A percentile compares a stretch with the other conserved stretches of the same genome.
Evolutionary conservation across 2,888 invertebrate species (phyloP).

Genomic region (Drosophila tripunctata): DNA sequence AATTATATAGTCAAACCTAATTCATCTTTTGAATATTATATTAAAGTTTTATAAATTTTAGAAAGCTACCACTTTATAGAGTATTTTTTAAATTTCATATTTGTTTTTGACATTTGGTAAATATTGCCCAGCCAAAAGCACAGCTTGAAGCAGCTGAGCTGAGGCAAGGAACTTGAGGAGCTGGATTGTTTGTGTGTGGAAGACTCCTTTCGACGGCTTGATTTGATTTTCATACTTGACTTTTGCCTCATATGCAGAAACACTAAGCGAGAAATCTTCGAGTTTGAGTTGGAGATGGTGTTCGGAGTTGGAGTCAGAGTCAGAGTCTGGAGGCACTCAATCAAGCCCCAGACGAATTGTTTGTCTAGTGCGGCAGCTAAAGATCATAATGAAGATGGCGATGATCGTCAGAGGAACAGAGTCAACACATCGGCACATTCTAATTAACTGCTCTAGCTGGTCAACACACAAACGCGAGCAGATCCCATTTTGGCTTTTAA

Average conservation of each 20-base stretch:
- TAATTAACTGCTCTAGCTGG: constrained; percentile 80
- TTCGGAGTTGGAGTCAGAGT: neutral
- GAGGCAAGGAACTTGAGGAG: neutral
- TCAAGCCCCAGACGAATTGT: constrained; percentile 66
- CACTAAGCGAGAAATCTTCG: neutral
- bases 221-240: constrained; percentile 74
- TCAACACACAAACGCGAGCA: constrained; percentile 77
- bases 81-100: neutral
- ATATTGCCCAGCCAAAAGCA: constrained; percentile 65
- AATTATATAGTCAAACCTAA: no score
- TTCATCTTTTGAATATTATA: no score
- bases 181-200: neutral
- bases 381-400: constrained; percentile 19
- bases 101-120: constrained; percentile 75
- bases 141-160: constrained; percentile 45
- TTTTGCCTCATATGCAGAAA: constrained; percentile 46
- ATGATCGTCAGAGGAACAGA: constrained; percentile 6
- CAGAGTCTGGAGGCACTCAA: constrained; percentile 59
- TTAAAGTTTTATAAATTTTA: no score
- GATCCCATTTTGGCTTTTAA: constrained; percentile 72
- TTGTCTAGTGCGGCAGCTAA: constrained; percentile 60
- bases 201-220: constrained; percentile 57
- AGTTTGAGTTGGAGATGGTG: neutral
- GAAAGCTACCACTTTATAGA: no score
- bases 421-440: constrained; percentile 60